Conservation (phyloP, 2,113 vertebrate species). For the Microcebus tavaratra region DNA sequence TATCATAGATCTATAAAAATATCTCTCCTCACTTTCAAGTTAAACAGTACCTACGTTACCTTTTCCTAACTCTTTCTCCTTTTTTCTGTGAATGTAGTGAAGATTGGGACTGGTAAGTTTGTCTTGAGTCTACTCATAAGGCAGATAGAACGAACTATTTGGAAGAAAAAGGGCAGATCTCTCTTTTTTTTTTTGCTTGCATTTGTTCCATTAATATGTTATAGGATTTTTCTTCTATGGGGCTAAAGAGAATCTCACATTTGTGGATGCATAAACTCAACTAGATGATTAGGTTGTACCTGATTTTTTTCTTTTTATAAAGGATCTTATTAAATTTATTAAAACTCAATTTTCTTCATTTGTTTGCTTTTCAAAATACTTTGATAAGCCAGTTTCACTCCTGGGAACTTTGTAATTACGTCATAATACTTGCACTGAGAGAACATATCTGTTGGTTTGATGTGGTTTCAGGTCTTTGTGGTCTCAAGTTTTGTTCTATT, state of each 20-base stretch:
- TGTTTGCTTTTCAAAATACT: not conserved
- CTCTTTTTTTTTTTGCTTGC: not conserved
- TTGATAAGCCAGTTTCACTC: not conserved
- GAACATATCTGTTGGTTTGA: not conserved
- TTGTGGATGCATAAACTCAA: not conserved
- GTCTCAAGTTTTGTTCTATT: conserved; percentile 9
- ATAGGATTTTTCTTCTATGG: not conserved
- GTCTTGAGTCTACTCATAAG: not conserved
- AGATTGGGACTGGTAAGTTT: not conserved
- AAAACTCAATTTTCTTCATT: not conserved
- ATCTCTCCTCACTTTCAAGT: not conserved
- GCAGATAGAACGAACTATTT: not conserved
- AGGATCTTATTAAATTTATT: conserved; percentile 9
- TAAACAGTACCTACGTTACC: not conserved
- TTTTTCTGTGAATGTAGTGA: not conserved
- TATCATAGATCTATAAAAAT: not conserved
- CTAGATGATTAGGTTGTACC: not conserved
- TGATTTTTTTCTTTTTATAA: not conserved
- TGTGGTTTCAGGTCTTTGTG: conserved; percentile 47
- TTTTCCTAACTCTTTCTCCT: not conserved
- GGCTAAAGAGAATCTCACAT: not conserved
- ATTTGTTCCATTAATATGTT: not conserved
- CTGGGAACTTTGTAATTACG: not conserved
- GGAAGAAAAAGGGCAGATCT: not conserved
- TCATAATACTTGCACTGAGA: not conserved